Base-by-base conservation (phyloP, 2,113 vertebrate species). In the Oreocharis arfaki region DNA sequence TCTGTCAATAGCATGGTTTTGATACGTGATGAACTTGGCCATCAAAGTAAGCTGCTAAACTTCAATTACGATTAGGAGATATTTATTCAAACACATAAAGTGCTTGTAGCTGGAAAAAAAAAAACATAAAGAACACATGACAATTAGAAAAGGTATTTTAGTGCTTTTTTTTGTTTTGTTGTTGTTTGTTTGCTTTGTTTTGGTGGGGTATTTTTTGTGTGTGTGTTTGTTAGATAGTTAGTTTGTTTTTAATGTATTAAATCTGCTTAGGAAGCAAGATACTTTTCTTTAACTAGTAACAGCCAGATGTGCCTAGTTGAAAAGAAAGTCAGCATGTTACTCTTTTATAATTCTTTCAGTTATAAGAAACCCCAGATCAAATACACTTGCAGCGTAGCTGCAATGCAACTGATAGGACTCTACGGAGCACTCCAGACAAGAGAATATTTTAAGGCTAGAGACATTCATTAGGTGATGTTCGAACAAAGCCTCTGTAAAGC, bases 321-420 rank as follows among this genome's bases (percentile, higher is more conserved):
- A 86, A 95, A 55, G 42, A 26, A 71, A 85, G 26, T 57, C 83
- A 90, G 61, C 49, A 53, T 61, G 53, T 13, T 37, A 42, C 30
- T 61, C 13, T 53, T 55, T 65, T 46, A 68, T 63, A 90, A 59
- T 64, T 90, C 46, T 73, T 86, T n/a, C 3, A 3, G 20, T 68
- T 83, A 37, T 28, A 75, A 90, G 61, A 65, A 94, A 75, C 28
- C 12, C 11, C 56, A 87, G 60, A 92, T 93, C 60, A 86, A 80
- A 71, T 37, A 75, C 12, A 74, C 15, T 10, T 50, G 22, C 35
- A 44, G n/a, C 5, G 16, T 73, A 73, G 55, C 42, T 70, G 32
- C 37, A 81, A 11, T 47, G 23, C 20, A 78, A 55, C 17, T 32
- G 28, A 30, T 42, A 65, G 39, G 26, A n/a, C 57, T 60, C n/a